Evolutionary conservation across 2,797 vertebrate genomes (phyloP).

Genomic region (Gymnodraco acuticeps): DNA sequence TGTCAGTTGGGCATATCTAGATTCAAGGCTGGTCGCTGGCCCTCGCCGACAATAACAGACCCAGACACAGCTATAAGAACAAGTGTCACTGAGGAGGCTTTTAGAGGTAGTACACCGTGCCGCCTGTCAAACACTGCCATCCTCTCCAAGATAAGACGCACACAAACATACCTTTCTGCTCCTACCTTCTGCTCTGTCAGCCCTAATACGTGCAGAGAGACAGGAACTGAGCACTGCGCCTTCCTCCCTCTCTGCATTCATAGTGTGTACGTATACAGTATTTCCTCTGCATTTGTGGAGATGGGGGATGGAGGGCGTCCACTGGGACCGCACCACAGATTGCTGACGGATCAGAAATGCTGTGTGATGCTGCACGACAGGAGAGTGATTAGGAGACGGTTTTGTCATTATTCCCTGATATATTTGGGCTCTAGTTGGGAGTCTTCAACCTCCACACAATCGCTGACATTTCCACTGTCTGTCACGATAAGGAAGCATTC

Average conservation of each 20-base stretch:
- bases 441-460: background rate
- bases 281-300: conserved; percentile 24
- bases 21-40: conserved; percentile 26
- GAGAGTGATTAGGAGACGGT: conserved; percentile 50
- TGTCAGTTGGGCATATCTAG: conserved; percentile 41
- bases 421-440: conserved; percentile 24
- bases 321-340: conserved; percentile 27
- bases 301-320: conserved; percentile 25
- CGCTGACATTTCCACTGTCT: conserved; percentile 35
- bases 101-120: conserved; percentile 23
- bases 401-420: conserved; percentile 45
- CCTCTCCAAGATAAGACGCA: conserved; percentile 32
- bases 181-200: conserved; percentile 11
- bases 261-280: conserved; percentile 13
- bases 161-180: conserved; percentile 11
- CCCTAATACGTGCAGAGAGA: conserved; percentile 1
- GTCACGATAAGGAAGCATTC: conserved; percentile 53
- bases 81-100: conserved; percentile 48
- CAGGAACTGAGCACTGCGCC: conserved; percentile 17
- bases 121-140: conserved; percentile 42
- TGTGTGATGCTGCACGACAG: conserved; percentile 34
- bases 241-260: conserved; percentile 20
- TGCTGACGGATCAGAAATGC: conserved; percentile 61
- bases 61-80: conserved; percentile 49
- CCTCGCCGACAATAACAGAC: conserved; percentile 38